These are phyloP conservation scores for Adela reaumurella DNA, from an alignment of 2,888 invertebrate genomes.

Conservation along the genomic window DNA sequence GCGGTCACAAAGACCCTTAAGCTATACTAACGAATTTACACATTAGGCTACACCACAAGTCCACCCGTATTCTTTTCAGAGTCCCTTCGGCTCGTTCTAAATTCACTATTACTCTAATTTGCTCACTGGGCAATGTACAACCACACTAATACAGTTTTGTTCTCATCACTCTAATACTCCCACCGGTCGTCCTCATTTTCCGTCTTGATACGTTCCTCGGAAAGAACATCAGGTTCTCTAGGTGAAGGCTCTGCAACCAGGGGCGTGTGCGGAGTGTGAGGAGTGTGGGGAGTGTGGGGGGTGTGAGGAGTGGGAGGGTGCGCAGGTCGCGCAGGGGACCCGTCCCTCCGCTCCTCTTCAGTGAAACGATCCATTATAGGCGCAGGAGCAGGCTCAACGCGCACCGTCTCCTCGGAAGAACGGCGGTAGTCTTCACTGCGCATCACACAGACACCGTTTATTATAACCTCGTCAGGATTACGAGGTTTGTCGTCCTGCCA, in stretches of 20 bases:
- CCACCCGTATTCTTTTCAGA: neutral
- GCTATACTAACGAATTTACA: neutral
- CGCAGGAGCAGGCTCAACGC: conserved; percentile 74
- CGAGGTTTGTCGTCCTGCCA: conserved; percentile 71
- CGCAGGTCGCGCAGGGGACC: conserved; percentile 23
- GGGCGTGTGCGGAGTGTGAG: conserved; percentile 18
- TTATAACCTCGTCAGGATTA: conserved; percentile 75
- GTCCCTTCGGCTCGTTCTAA: neutral
- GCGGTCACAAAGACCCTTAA: neutral
- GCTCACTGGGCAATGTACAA: too few relatives aligned
- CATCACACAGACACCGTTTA: conserved; percentile 93
- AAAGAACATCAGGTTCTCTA: conserved; percentile 27
- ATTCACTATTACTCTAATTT: neutral
- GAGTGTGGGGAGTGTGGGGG: conserved; percentile 20
- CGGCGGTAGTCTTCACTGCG: conserved; percentile 72
- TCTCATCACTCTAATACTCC: conserved; percentile 42
- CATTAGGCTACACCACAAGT: neutral
- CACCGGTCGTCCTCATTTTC: conserved; percentile 62
- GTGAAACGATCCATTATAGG: conserved; percentile 57
- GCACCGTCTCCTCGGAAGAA: conserved; percentile 66
- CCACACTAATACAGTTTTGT: too few relatives aligned
- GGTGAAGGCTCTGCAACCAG: conserved; percentile 16
- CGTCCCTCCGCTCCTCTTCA: conserved; percentile 33
- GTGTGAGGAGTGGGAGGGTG: conserved; percentile 18
- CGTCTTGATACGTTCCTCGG: conserved; percentile 54